Base-by-base conservation (phyloP, 2,113 vertebrate genomes). In the Pseudopipra pipra region DNA sequence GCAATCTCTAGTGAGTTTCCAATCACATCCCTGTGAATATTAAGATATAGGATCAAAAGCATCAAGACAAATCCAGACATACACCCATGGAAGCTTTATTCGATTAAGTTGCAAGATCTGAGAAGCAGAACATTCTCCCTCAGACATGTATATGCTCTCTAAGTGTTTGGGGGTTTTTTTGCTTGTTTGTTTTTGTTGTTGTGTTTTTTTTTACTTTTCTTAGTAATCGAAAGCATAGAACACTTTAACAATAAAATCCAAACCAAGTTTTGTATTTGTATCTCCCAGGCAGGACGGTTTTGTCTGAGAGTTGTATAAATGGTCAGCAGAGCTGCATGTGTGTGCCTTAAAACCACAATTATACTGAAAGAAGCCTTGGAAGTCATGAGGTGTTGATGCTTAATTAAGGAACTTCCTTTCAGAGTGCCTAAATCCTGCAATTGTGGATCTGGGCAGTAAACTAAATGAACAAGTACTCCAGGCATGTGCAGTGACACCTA, bases 401-500 rank as follows among this genome's bases (percentile, higher is more conserved):
- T 43, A 27, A 72, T 12, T 14, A 68, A 68, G 4, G 3, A 80
- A 31, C 8, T 66, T 72, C 20, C 12, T 65, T 56, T 35, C 72
- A 61, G 28, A 52, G 22, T 21, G 27, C 8, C 17, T 90, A 58
- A 67, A 66, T 20, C 21, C 30, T 4, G 2, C 12, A 93, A 25
- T 11, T 65, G 14, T 25, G 5, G 30, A 46, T 52, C 35, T 49
- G 30, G 33, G 39, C 24, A 11, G 30, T 41, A 47, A 28, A 76
- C 8, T 56, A 67, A 78, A 58, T 3, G 4, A 56, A 55, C 21
- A 62, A 41, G n/a, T 54, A 87, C 24, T 27, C 28, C 24, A 80
- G 30, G n/a, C 19, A 83, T 5, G 30, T 0, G 0, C 4, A 14
- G 33, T 12, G 6, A 41, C n/a, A 71, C 12, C 12, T n/a, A 79